These are phyloP conservation scores for Phthorimaea operculella DNA, from an alignment of 1,140 invertebrate species.

Conservation along the genomic window DNA sequence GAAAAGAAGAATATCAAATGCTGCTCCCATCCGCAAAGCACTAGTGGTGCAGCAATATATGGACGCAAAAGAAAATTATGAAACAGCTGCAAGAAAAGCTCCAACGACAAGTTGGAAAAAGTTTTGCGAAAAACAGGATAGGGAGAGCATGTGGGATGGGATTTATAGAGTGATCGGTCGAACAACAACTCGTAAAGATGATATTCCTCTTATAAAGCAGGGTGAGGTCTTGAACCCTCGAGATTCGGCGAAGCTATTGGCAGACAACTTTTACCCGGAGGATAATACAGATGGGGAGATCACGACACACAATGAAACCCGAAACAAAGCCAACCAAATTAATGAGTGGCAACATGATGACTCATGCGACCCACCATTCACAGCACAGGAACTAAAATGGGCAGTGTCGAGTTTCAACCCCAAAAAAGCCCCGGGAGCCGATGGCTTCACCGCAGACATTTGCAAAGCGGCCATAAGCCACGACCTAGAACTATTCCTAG, in stretches of 20 bases:
- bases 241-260: too few species aligned
- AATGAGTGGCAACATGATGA: slow-evolving; percentile 2
- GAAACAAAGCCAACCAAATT: slow-evolving; percentile 3
- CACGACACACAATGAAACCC: slow-evolving; percentile 2
- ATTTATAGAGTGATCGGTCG: slow-evolving; percentile 7
- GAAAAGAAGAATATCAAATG: too few species aligned
- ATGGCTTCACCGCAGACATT: too few species aligned
- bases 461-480: too few species aligned
- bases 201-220: too few species aligned
- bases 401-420: slow-evolving; percentile 12
- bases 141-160: slow-evolving; percentile 10
- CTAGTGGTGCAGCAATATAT: too few species aligned
- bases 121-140: slow-evolving; percentile 10
- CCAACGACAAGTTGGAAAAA: slow-evolving; percentile 15
- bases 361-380: slow-evolving; percentile 15
- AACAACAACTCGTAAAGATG: neutral
- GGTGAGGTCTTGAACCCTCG: too few species aligned
- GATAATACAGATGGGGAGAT: too few species aligned
- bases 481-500: too few species aligned
- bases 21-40: too few species aligned
- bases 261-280: too few species aligned
- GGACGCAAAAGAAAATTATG: slow-evolving; percentile 6
- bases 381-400: slow-evolving; percentile 4
- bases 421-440: slow-evolving; percentile 11
- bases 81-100: neutral